phyloP scores from a whole-genome alignment of 2,113 vertebrate genomes.

The Clinocottus analis region DNA sequence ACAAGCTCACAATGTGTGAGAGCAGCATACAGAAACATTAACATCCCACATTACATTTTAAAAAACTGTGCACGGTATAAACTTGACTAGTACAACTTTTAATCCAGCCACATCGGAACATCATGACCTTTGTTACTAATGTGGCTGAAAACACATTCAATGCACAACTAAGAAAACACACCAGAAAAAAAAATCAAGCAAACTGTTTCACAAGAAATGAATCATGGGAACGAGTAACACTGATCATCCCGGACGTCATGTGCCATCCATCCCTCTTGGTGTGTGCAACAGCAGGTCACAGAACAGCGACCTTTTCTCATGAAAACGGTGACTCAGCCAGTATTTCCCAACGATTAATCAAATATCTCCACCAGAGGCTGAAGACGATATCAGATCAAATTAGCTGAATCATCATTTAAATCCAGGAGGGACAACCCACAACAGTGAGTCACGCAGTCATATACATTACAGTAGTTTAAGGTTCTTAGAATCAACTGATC shows the following conservation, averaged over 20 bases:
- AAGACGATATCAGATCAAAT: conserved; percentile 18
- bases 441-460: conserved; percentile 34
- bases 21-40: conserved; percentile 49
- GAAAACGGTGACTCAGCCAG: conserved; percentile 52
- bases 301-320: conserved; percentile 47
- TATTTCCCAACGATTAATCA: conserved; percentile 44
- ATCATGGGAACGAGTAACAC: conserved; percentile 37
- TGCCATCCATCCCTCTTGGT: not conserved
- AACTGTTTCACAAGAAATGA: conserved; percentile 38
- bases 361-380: conserved; percentile 16
- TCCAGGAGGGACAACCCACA: conserved; percentile 15
- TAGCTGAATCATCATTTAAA: conserved; percentile 26
- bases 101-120: conserved; percentile 41
- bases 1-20: conserved; percentile 33
- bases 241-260: conserved; percentile 31
- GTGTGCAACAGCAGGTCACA: conserved; percentile 46
- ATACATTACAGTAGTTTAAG: conserved; percentile 35
- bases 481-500: conserved; percentile 41
- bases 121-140: conserved; percentile 24
- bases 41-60: conserved; percentile 55
- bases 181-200: not conserved
- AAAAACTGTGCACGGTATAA: conserved; percentile 53
- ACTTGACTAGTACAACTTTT: conserved; percentile 36
- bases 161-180: conserved; percentile 25
- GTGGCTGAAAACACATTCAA: conserved; percentile 49